Conservation (phyloP, 2,113 vertebrate genomes). For the Prietella phreatophila region DNA sequence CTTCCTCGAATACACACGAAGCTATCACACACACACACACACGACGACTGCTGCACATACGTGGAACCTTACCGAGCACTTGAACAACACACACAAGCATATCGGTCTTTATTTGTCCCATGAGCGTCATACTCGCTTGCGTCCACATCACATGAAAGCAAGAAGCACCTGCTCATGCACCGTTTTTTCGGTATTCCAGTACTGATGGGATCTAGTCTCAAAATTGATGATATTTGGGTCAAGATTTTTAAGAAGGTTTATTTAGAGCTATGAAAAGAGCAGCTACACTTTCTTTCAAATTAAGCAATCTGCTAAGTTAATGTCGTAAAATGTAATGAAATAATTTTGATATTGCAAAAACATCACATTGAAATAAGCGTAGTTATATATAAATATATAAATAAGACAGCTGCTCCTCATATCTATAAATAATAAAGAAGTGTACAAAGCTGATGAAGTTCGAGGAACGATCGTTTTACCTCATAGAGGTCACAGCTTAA, state of each 20-base stretch:
- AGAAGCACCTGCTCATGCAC: neutral
- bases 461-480: neutral
- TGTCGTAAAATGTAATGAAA: neutral
- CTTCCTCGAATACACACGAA: too few relatives aligned
- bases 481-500: constrained; percentile 6
- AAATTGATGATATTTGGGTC: neutral
- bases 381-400: neutral
- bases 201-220: neutral
- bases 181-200: neutral
- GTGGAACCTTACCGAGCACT: neutral
- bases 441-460: neutral
- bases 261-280: neutral
- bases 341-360: neutral
- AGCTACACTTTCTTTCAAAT: neutral
- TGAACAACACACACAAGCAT: neutral
- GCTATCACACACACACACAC: neutral
- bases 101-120: neutral
- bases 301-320: neutral
- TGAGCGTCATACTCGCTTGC: neutral
- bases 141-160: neutral
- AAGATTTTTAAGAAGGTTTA: too few relatives aligned
- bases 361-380: neutral
- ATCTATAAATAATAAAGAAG: neutral
- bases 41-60: neutral
- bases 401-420: neutral